Evolutionary conservation across 2,113 vertebrate genomes (phyloP), one percentile per base, ranked within the genome.

Genomic region (Platysternon megacephalum): DNA sequence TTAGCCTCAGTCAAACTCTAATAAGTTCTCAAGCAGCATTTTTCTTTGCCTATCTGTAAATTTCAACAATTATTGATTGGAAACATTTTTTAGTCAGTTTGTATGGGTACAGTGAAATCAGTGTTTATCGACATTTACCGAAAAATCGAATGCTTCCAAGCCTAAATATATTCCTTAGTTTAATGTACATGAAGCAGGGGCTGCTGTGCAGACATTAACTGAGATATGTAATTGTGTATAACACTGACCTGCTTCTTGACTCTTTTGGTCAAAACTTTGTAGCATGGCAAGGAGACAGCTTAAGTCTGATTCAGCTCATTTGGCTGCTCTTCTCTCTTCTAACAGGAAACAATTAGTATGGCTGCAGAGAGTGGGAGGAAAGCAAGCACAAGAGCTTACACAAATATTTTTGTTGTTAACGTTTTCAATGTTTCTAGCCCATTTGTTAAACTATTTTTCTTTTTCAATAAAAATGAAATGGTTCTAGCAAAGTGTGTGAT

Each of bases 361-460:
- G n/a, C 78, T 49, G 16, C 42, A 84, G 89, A 81, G 87, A 74
- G 82, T 89, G 68, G 84, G 88, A 91, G 76, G 56, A 88, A 88
- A 86, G 86, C 61, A 85, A 94, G 86, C 82, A 83, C 80, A 94
- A 81, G 84, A 78, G 88, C 74, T 95, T 97, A 90, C 3, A 92
- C 49, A 96, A 93, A 91, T 94, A 89, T 92, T 95, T 92, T 94
- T 90, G 46, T 83, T 94, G 26, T 86, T 91, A 92, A 83, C 86
- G 19, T 97, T 85, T 78, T 89, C 26, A 84, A 86, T 84, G 86
- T 44, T 76, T 93, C 26, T 61, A 93, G 46, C 84, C 76, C 78
- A n/a, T 87, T 90, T 83, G 44, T 85, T 56, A 56, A 79, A 44
- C 80, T 84, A 61, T 88, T 93, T 5, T 26, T 88, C 85, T 90